Percentiles rank a stretch among this genome's conserved stretches.
Evolutionary conservation across 2,888 invertebrate species (phyloP).

Genomic region (Brassicogethes aeneus): DNA sequence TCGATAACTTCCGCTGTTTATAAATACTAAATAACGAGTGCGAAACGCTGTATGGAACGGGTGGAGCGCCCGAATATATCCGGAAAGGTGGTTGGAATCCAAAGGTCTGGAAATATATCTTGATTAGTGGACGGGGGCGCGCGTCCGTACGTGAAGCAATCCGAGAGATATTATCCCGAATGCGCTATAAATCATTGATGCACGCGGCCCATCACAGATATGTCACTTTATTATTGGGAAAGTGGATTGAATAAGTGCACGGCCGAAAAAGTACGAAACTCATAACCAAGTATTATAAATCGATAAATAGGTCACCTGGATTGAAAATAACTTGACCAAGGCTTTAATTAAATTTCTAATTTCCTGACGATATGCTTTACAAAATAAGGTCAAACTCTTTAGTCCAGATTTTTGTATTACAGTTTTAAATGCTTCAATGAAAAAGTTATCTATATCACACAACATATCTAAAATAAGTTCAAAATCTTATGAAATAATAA

Average conservation of each 20-base stretch:
- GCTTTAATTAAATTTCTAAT: no score
- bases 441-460: no score
- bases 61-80: conserved; percentile 30
- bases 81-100: conserved; percentile 28
- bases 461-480: no score
- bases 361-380: no score
- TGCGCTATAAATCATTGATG: conserved; percentile 38
- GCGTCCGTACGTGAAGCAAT: conserved; percentile 35
- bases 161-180: conserved; percentile 36
- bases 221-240: conserved; percentile 29
- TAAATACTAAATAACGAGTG: conserved; percentile 37
- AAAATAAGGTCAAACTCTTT: no score
- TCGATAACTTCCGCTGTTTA: conserved; percentile 33
- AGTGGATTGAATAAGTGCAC: neutral
- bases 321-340: no score
- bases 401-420: no score
- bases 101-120: conserved; percentile 39
- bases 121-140: conserved; percentile 32
- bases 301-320: no score
- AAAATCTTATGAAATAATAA: no score
- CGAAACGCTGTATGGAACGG: conserved; percentile 18
- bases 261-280: no score
- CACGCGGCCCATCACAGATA: conserved; percentile 33
- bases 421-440: no score
- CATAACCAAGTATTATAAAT: no score